Evolutionary conservation across 2,113 vertebrate genomes (phyloP).

Genomic region (Crotalus helleri): DNA sequence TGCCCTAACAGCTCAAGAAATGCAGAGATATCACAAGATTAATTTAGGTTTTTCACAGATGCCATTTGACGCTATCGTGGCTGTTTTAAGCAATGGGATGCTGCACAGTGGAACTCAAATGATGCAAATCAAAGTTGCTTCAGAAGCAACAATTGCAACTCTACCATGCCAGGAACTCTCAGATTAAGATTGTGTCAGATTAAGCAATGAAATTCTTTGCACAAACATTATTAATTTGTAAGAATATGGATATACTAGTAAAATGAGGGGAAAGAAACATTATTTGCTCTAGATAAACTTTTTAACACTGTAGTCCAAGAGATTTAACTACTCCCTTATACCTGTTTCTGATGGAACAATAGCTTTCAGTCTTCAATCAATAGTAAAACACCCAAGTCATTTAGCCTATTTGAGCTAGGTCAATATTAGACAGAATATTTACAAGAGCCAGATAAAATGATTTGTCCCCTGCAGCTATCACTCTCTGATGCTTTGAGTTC

Average conservation of each 20-base stretch:
- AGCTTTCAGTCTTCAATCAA: neutral
- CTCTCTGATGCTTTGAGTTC: constrained; percentile 2
- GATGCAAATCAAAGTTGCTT: neutral
- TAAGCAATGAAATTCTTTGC: neutral
- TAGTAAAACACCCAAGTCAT: neutral
- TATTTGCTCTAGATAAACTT: neutral
- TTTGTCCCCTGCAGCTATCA: constrained; percentile 20
- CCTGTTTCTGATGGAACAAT: neutral
- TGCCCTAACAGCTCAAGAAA: neutral
- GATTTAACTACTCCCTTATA: neutral
- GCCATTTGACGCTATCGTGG: neutral
- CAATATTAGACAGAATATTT: constrained; percentile 1
- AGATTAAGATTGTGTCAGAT: neutral
- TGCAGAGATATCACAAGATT: neutral
- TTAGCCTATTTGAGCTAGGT: neutral
- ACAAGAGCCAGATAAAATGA: constrained; percentile 11
- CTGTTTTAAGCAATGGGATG: neutral
- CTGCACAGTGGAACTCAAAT: neutral
- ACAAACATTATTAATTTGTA: neutral
- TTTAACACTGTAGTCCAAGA: neutral
- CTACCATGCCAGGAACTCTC: neutral
- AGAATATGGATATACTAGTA: neutral
- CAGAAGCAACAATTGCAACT: neutral
- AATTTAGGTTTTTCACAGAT: neutral
- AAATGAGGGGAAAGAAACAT: neutral